Base-by-base conservation (phyloP, 2,113 vertebrate species). In the Lasiurus borealis region DNA sequence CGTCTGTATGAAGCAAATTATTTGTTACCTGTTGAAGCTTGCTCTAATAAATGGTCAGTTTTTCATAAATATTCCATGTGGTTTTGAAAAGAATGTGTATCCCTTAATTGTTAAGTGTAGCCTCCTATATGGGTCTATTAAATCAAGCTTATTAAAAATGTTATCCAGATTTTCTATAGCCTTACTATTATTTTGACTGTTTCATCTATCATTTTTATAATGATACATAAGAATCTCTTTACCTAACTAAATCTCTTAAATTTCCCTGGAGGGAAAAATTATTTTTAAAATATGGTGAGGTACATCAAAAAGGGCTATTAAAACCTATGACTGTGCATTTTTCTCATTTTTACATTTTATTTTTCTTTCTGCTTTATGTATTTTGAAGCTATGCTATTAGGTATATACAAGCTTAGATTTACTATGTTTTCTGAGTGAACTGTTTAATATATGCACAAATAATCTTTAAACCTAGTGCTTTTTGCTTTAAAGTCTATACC, bases 311-410 rank as follows among this genome's bases (percentile, higher is more conserved):
- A 91, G 10, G 31, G 36, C 57, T 92, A 23, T 88, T 85, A 52
- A 95, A 71, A 80, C 89, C 23, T 31, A 18, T 57, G 21, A 66
- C 36, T 91, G 25, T 46, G 10, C 27, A 66, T 27, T 71, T 95
- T 94, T 87, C 57, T 78, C 14, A 59, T 76, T 93, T 19, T 81
- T 68, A 81, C 15, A 14, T 54, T 59, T 52, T 54, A 13, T 62
- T 91, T 69, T 14, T 81, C 36, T 50, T 81, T 87, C 93, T 80
- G 57, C 88, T 93, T 93, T 85, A 25, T 72, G 2, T 73, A 48
- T 93, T 82, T 97, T 64, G 29, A 85, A 5, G 46, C 46, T 76
- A 88, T 90, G 36, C 93, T 85, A 88, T 72, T 76, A 84, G 78
- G 54, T 34, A 11, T 23, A 75, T 81, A 81, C 16, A 85, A 64